Conservation (phyloP, 2,797 vertebrate species). For the Leuciscus waleckii region DNA sequence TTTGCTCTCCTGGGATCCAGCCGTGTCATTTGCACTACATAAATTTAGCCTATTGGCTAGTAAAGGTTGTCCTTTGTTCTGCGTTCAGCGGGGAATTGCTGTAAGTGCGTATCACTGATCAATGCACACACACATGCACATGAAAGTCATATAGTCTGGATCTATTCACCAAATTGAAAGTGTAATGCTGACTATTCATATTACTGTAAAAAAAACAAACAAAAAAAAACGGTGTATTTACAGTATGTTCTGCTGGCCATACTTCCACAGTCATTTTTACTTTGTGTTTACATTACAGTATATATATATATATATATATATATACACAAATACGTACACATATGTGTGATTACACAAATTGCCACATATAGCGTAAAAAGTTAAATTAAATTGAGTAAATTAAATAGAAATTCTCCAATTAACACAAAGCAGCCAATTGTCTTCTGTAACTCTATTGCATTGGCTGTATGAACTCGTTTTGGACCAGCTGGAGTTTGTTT, state of each 20-base stretch:
- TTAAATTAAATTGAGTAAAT: background rate
- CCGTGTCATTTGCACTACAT: slow-evolving; percentile 57
- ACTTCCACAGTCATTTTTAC: too few relatives aligned
- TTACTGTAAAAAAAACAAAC: slow-evolving; percentile 14
- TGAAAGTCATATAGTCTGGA: slow-evolving; percentile 20
- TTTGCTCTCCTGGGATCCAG: slow-evolving; percentile 53
- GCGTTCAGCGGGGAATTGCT: slow-evolving; percentile 54
- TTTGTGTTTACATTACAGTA: too few relatives aligned
- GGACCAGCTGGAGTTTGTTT: too few relatives aligned
- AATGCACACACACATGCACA: slow-evolving; percentile 25
- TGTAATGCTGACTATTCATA: slow-evolving; percentile 41
- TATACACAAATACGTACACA: too few relatives aligned
- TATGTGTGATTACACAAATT: too few relatives aligned
- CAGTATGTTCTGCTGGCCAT: background rate
- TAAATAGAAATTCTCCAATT: background rate
- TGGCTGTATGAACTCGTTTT: too few relatives aligned
- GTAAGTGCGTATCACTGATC: slow-evolving; percentile 48
- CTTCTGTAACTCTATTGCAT: background rate
- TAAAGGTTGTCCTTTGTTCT: slow-evolving; percentile 52
- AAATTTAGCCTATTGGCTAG: slow-evolving; percentile 61
- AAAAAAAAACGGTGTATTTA: background rate
- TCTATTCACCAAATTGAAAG: slow-evolving; percentile 49
- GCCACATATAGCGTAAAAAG: background rate
- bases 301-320: too few relatives aligned
- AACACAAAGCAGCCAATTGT: too few relatives aligned